Evolutionary conservation across 2,888 invertebrate species (phyloP), one percentile per base, ranked within the genome.

Genomic region (Eurois occulta): DNA sequence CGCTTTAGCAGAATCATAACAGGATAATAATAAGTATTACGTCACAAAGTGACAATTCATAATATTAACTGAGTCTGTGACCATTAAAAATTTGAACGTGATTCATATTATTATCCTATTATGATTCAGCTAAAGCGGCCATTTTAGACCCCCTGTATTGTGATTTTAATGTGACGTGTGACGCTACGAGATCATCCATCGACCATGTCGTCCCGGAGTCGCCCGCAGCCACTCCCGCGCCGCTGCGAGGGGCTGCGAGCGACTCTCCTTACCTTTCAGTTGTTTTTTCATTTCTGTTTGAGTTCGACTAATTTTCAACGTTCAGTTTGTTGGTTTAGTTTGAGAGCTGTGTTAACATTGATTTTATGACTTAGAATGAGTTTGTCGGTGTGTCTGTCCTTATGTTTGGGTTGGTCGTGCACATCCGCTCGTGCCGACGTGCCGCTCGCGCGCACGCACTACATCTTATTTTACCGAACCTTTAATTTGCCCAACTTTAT

Each of bases 351-450:
- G 87, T 93, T 89, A 84, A 84, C 88, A 92, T 91, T 92, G 85
- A 89, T 91, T 92, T 91, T 84, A 75, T 87, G 86, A 82, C 91
- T 90, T 89, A 86, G 88, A 90, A 86, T 90, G 89, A 90, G 90
- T 91, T 91, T 91, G 91, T 93, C 89, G 88, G 90, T 93, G 91
- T 92, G 90, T 91, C 90, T 92, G 89, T 88, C 84, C 72, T 88
- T 86, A 74, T 77, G 90, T 88, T 93, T 93, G 93, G 94, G 93
- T 93, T 94, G 91, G 94, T 93, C 91, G 91, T 92, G 95, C 95
- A 94, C 94, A 91, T 93, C 92, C 92, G 92, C 86, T 87, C 21
- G 65, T 28, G 46, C 67, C 85, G 83, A 90, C 85, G 64, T 21
- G 11, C 28, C 46, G n/a, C 41, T n/a, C n/a, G n/a, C n/a, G 52